phyloP scores from a whole-genome alignment of 2,888 invertebrate genomes.

The Boloria euphrosyne region DNA sequence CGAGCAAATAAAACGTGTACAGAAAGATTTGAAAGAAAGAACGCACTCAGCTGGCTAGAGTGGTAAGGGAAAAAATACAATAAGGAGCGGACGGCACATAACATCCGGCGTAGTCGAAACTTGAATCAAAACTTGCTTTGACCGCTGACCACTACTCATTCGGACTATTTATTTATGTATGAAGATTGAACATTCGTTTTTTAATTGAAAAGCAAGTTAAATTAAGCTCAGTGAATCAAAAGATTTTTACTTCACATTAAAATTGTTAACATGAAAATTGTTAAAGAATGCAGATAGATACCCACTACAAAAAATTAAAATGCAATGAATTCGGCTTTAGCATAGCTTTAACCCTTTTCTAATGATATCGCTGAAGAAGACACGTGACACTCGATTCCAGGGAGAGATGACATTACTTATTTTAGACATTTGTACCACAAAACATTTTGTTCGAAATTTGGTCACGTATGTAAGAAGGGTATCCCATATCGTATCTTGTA shows the following conservation, averaged over 20 bases:
- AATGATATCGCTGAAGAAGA: slow-evolving; percentile 38
- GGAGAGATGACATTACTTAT: slow-evolving; percentile 74
- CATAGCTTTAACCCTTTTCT: slow-evolving; percentile 24
- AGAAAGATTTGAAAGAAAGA: slow-evolving; percentile 59
- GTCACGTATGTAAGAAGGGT: slow-evolving; percentile 74
- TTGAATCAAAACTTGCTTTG: slow-evolving; percentile 57
- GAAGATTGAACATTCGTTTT: background rate
- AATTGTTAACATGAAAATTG: background rate
- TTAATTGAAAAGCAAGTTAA: no score
- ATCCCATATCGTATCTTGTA: slow-evolving; percentile 77
- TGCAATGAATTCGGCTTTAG: background rate
- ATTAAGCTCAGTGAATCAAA: no score
- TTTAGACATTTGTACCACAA: slow-evolving; percentile 66
- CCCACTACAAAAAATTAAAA: background rate
- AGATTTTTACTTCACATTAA: background rate
- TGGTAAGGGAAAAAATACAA: slow-evolving; percentile 67
- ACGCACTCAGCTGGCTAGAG: slow-evolving; percentile 65
- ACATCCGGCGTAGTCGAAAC: slow-evolving; percentile 64
- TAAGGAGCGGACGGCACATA: slow-evolving; percentile 58
- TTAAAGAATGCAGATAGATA: background rate
- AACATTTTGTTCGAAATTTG: slow-evolving; percentile 78
- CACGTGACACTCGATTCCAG: slow-evolving; percentile 49
- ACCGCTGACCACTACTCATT: slow-evolving; percentile 61
- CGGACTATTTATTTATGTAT: slow-evolving; percentile 40
- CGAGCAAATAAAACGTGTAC: slow-evolving; percentile 63